Base-by-base conservation (phyloP, 2,797 vertebrate species). In the Crenuchus spilurus region DNA sequence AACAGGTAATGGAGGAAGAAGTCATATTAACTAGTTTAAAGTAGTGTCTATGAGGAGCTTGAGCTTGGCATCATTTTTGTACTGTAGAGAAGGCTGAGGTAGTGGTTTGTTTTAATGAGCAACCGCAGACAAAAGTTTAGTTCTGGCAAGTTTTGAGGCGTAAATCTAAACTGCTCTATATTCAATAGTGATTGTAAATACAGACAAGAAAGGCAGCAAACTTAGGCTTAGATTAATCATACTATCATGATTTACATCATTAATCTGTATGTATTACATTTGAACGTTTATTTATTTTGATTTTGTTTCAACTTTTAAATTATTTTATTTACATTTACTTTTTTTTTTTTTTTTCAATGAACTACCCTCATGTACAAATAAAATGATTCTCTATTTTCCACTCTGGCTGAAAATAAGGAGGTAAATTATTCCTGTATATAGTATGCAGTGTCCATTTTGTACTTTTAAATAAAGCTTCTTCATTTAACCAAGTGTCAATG, bases 271-370 rank as follows among this genome's bases (percentile, higher is more conserved):
- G 81, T 84, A 77, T 82, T 74, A 85, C 75, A 78, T 88, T 93
- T 92, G 90, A 90, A 93, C 92, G 93, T 93, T 90, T 98, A 99
- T 98, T 98, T 99, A 98, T 98, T 97, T 93, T 60, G 84, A 92
- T 92, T 94, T 92, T 91, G 89, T 87, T 88, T 90, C 86, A 79
- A 79, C 82, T 90, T 91, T 90, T 97, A 98, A 98, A 94, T 98
- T 97, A 97, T 98, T 94, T 93, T 93, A 95, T 94, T 92, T 91
- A 87, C 87, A 81, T 86, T 87, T 92, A 86, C 86, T 88, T 83
- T 52, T 6, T 44, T 16, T 42, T 44, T 48, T 48, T 16, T 92
- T 92, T 91, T 88, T 91, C 84, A 86, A 92, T 92, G 89, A 93
- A 84, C 88, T 91, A 89, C 86, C 84, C 85, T 92, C 84, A 86